These are phyloP conservation scores for Gryllus bimaculatus DNA, from an alignment of 1,140 invertebrate species.

Conservation along the genomic window DNA sequence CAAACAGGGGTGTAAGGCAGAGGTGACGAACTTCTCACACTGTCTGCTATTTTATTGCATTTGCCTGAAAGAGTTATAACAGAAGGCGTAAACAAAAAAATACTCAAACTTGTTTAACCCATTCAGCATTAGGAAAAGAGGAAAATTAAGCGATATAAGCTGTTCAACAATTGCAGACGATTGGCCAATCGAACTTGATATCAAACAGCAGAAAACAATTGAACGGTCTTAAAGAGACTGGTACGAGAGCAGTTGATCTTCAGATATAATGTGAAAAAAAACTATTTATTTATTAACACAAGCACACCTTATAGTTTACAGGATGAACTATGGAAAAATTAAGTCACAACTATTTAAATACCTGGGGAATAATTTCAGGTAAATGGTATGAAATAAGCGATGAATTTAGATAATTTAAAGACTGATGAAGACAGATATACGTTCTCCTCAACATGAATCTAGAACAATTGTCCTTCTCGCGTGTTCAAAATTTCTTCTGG, in stretches of 20 bases:
- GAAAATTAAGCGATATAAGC: constrained; percentile 13
- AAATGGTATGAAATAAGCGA: no score
- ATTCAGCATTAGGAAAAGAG: constrained; percentile 6
- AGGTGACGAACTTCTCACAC: constrained; percentile 7
- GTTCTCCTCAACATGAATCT: no score
- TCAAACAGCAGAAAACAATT: neutral
- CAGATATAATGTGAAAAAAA: neutral
- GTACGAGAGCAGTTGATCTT: neutral
- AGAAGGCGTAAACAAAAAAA: constrained; percentile 44
- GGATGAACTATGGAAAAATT: constrained; percentile 11
- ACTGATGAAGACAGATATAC: no score
- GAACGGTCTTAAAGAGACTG: constrained; percentile 6
- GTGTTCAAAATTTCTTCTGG: no score
- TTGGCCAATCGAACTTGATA: neutral
- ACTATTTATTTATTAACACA: neutral
- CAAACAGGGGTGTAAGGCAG: neutral
- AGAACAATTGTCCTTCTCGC: no score
- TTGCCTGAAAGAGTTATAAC: constrained; percentile 12
- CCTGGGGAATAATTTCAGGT: no score
- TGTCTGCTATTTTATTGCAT: constrained; percentile 12
- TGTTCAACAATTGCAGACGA: constrained; percentile 16
- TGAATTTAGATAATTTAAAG: no score
- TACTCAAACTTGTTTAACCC: constrained; percentile 52
- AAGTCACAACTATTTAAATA: neutral
- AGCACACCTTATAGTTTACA: constrained; percentile 6